Conservation (phyloP, 2,888 invertebrate genomes). For the Drosophila paramelanica region DNA sequence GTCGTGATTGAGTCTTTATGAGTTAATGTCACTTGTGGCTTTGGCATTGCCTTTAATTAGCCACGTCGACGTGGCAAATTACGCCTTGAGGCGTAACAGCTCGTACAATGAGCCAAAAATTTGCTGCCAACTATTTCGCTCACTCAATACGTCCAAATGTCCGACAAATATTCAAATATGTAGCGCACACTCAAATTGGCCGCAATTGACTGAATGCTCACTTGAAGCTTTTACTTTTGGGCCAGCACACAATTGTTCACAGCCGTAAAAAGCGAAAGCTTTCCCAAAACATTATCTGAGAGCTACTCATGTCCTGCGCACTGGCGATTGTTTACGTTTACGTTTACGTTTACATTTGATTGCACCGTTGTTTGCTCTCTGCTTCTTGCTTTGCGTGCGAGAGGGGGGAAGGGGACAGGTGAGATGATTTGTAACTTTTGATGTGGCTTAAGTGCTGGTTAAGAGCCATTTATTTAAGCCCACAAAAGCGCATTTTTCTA, state of each 20-base stretch:
- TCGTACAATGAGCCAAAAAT: conserved; percentile 35
- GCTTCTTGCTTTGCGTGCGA: conserved; percentile 30
- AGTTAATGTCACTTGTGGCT: conserved; percentile 43
- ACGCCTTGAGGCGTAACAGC: conserved; percentile 22
- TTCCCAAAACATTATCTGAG: conserved; percentile 29
- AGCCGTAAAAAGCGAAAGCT: conserved; percentile 48
- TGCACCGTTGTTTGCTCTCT: conserved; percentile 45
- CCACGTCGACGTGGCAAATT: conserved; percentile 43
- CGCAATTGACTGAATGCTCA: conserved; percentile 74
- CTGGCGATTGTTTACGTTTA: conserved; percentile 75
- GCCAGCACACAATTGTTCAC: conserved; percentile 5
- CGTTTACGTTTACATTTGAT: conserved; percentile 70
- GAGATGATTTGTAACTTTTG: conserved; percentile 18
- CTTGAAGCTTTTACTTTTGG: conserved; percentile 66
- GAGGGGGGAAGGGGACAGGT: not conserved
- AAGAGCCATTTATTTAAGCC: conserved; percentile 34
- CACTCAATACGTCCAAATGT: conserved; percentile 28
- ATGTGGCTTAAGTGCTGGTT: conserved; percentile 28
- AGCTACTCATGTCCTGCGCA: conserved; percentile 73
- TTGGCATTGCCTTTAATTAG: conserved; percentile 71
- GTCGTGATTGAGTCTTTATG: conserved; percentile 11
- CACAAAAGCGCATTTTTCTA: conserved; percentile 14
- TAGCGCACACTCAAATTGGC: conserved; percentile 58
- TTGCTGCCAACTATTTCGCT: conserved; percentile 33
- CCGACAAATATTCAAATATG: conserved; percentile 10